phyloP scores from a whole-genome alignment of 1,140 invertebrate species.

The Caenorhabditis tropicalis region DNA sequence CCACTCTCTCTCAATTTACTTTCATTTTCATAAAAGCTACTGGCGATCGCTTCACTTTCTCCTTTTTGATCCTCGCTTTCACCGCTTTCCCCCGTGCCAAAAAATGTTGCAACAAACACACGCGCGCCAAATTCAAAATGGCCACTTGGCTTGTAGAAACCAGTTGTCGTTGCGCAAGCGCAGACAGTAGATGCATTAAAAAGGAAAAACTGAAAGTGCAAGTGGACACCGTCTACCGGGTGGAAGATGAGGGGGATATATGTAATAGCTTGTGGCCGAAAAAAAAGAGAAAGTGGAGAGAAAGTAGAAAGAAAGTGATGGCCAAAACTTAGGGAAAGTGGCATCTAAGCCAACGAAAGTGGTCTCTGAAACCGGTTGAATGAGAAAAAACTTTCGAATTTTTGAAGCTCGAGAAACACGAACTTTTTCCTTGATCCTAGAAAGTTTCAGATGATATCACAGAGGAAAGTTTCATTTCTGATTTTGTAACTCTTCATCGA shows the following conservation, averaged over 20 bases:
- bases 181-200: slow-evolving; percentile 3
- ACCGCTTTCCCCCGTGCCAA: background rate
- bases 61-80: slow-evolving; percentile 33
- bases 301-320: background rate
- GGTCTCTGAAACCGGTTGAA: background rate
- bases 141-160: background rate
- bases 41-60: slow-evolving; percentile 12
- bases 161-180: slow-evolving; percentile 36
- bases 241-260: background rate
- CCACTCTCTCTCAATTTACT: background rate
- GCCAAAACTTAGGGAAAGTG: slow-evolving; percentile 10
- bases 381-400: background rate
- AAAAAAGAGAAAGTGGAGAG: slow-evolving; percentile 12
- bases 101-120: slow-evolving; percentile 11
- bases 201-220: slow-evolving; percentile 37
- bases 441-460: background rate
- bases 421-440: background rate
- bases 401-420: background rate
- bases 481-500: no score
- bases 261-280: slow-evolving; percentile 19
- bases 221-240: slow-evolving; percentile 29
- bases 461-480: no score
- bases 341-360: slow-evolving; percentile 1
- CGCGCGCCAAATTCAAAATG: slow-evolving; percentile 34
- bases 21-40: background rate